Percentiles rank a stretch among this genome's conserved stretches.
phyloP scores from a whole-genome alignment of 2,113 vertebrate species.

The Onychorhynchus coronatus region DNA sequence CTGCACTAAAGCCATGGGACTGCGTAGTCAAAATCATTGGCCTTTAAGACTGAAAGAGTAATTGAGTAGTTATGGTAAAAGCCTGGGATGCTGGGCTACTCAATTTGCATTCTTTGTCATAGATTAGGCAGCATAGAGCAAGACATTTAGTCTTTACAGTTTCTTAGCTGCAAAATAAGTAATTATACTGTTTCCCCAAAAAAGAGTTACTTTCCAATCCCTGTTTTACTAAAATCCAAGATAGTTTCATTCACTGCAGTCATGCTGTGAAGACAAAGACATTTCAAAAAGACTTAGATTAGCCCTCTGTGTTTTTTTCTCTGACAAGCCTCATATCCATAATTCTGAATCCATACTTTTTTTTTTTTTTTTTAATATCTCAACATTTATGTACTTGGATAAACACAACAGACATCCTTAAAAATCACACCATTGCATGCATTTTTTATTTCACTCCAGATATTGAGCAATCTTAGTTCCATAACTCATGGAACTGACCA shows the following conservation, averaged over 20 bases:
- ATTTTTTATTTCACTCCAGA: background rate
- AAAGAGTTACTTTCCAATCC: background rate
- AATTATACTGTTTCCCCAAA: background rate
- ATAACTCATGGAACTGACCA: background rate
- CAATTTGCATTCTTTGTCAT: background rate
- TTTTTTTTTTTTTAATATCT: background rate
- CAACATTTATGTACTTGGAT: background rate
- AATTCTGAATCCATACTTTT: background rate
- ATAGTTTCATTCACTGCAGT: background rate
- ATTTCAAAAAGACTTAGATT: background rate
- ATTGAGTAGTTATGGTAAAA: background rate
- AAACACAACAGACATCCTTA: background rate
- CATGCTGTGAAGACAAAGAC: background rate
- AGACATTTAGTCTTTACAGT: background rate
- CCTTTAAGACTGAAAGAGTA: background rate
- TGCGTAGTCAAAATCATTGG: background rate
- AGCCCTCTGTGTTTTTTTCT: background rate
- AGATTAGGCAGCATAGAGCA: background rate
- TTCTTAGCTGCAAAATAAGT: background rate
- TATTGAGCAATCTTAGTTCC: background rate
- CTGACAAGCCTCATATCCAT: background rate
- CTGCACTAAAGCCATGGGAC: background rate
- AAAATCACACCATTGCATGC: background rate
- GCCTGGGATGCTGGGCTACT: background rate
- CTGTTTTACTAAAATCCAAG: background rate